A percentile compares a stretch with the other conserved stretches of the same genome.
These are phyloP conservation scores for Phragmatobia fuliginosa DNA, from an alignment of 2,888 invertebrate genomes.

Conservation along the genomic window DNA sequence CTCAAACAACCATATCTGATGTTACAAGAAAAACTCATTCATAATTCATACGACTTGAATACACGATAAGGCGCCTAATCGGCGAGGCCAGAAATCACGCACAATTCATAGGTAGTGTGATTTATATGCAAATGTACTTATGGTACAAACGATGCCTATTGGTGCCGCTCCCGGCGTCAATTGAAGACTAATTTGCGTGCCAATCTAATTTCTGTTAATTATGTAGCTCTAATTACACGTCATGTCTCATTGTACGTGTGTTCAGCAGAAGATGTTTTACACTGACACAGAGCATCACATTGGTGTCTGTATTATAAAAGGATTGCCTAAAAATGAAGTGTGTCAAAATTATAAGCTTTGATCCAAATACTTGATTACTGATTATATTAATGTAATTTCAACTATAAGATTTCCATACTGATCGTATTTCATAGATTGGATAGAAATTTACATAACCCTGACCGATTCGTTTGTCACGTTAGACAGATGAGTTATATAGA, in stretches of 20 bases:
- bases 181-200: constrained; percentile 75
- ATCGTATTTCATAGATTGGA: background rate
- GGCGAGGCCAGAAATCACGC: constrained; percentile 58
- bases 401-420: background rate
- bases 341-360: background rate
- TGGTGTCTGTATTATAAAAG: background rate
- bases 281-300: background rate
- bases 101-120: constrained; percentile 64
- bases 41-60: constrained; percentile 49
- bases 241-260: constrained; percentile 46
- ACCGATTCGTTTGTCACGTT: no score
- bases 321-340: background rate
- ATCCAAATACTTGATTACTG: background rate
- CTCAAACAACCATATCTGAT: constrained; percentile 12
- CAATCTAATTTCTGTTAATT: constrained; percentile 80
- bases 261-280: constrained; percentile 24
- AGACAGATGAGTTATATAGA: background rate
- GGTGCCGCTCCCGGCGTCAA: constrained; percentile 69
- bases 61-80: constrained; percentile 48
- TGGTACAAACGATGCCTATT: constrained; percentile 71
- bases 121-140: constrained; percentile 78
- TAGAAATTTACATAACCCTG: no score
- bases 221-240: constrained; percentile 61
- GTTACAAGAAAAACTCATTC: constrained; percentile 39
- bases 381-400: background rate